Evolutionary conservation across 2,888 invertebrate genomes (phyloP), one percentile per base, ranked within the genome.

Genomic region (Tuta absoluta): DNA sequence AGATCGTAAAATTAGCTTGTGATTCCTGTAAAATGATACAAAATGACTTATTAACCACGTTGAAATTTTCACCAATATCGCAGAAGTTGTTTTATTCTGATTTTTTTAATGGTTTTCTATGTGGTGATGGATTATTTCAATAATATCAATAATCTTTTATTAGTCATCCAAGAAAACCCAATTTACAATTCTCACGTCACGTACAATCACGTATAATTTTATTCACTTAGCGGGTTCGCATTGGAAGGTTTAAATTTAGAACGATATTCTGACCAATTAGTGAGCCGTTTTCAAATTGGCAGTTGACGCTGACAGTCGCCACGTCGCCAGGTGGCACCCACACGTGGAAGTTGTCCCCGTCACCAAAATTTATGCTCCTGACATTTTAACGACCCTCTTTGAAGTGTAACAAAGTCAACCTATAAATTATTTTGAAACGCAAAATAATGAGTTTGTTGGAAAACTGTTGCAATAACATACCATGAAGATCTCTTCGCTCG

Each of bases 361-460:
- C 81, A 78, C 79, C 78, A 75, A 73, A 81, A 83, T 82, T 79
- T 84, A 84, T 80, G 70, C 77, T 75, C 76, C 79, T 83, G 81
- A 84, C 64, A 64, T 62, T 87, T 87, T 87, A 85, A 85, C 84
- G 85, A 80, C 80, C 82, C 70, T 77, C 88, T 90, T 90, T 90
- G 90, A 90, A 85, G 89, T 86, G 82, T 81, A 79, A 77, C 79
- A 82, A 84, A 87, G 85, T 85, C 81, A 81, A 84, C 84, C 81
- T 83, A 82, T 82, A 58, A 81, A 78, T 76, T 86, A 88, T 88
- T 89, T 84, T 76, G 65, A 76, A 73, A 72, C 71, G 69, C 67
- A 65, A 74, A 75, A 75, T 75, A 77, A 79, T 74, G 78, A 74
- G 72, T 75, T 75, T 73, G 72, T 68, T 17, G 37, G 66, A 72